Evolutionary conservation across 1,140 invertebrate species (phyloP), one percentile per base, ranked within the genome.

Genomic region (Thaumetopoea pityocampa): DNA sequence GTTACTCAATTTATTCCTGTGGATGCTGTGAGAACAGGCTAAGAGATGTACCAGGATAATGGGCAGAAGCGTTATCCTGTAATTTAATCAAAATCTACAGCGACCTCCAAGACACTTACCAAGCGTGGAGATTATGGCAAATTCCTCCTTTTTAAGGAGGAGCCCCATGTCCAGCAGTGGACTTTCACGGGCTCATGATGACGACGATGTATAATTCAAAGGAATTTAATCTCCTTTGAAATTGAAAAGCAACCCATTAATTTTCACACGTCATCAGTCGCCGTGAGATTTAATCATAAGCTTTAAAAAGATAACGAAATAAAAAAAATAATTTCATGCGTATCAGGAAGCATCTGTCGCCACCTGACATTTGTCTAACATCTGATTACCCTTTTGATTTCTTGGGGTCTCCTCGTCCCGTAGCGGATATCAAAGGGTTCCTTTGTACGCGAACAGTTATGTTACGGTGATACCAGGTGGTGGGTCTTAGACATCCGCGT

Each of bases 311-410:
- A 52, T 54, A 53, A 50, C 40, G 38, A 24, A 14, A 38, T n/a
- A 71, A 53, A 54, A 61, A 63, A 72, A 54, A 74, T 76, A 76
- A 81, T 81, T 81, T 81, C 73, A 78, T 69, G 77, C 69, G 63
- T 54, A 76, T 81, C 59, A 72, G 46, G 51, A 55, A 53, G 59
- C 77, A 78, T 78, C 73, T 76, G 72, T 66, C 59, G 57, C 48
- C 76, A 73, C 70, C 72, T 77, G 70, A 56, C 56, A 49, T 51
- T 59, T 52, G 36, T 53, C 42, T 53, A 55, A 65, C 55, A 56
- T 49, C 59, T 69, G 57, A 65, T 65, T 60, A 56, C 57, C 53
- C 57, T 61, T 62, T 44, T 49, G 48, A 59, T 51, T 50, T 55
- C 51, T 59, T 53, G 47, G 55, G 65, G 56, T 60, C 61, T 51